Conservation (phyloP, 2,888 invertebrate species). For the Watsonalla binaria region DNA sequence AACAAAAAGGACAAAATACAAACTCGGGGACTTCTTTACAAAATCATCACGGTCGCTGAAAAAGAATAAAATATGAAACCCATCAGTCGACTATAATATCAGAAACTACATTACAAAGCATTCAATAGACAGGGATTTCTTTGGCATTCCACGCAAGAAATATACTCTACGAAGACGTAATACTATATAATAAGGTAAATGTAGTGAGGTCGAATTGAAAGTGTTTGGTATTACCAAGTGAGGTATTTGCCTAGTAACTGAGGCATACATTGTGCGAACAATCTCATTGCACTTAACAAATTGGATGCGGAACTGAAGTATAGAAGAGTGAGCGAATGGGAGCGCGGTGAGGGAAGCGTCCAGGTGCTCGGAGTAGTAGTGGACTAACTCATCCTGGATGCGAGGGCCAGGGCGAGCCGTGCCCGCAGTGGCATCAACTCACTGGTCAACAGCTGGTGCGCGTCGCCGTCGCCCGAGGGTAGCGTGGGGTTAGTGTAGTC, state of each 20-base stretch:
- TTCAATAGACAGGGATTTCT: constrained; percentile 16
- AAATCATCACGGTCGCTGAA: constrained; percentile 11
- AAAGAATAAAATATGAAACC: constrained; percentile 22
- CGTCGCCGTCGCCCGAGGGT: constrained; percentile 92
- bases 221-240: no score
- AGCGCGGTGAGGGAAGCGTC: constrained; percentile 56
- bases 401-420: constrained; percentile 73
- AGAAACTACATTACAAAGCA: constrained; percentile 9
- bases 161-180: neutral
- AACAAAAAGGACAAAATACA: constrained; percentile 19
- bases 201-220: neutral
- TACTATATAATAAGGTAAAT: neutral
- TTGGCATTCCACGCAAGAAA: constrained; percentile 17
- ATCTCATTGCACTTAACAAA: neutral
- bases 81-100: constrained; percentile 14
- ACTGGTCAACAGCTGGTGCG: constrained; percentile 81
- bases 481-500: constrained; percentile 99
- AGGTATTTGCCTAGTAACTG: no score
- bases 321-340: constrained; percentile 28
- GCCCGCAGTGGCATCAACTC: constrained; percentile 81
- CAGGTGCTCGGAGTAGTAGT: constrained; percentile 66
- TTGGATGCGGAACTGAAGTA: constrained; percentile 22
- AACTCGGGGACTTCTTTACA: constrained; percentile 7
- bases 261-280: no score
- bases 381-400: constrained; percentile 82